Percentiles rank a stretch among this genome's conserved stretches.
phyloP scores from a whole-genome alignment of 2,888 invertebrate species.

The Eupithecia tripunctaria region DNA sequence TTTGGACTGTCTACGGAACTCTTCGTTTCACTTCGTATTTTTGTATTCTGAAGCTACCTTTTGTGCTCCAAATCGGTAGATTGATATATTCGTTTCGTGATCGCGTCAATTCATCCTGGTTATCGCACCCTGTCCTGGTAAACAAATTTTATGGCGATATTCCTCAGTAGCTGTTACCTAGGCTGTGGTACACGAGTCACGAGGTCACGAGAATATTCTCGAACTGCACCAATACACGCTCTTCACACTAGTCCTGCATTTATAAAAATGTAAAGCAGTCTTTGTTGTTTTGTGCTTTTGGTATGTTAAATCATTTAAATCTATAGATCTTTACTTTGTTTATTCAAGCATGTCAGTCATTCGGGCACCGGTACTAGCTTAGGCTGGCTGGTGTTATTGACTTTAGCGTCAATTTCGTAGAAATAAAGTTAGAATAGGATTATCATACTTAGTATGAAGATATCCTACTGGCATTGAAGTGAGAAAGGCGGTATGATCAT shows the following conservation, averaged over 20 bases:
- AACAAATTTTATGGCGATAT: constrained; percentile 73
- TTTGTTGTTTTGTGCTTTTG: constrained; percentile 24
- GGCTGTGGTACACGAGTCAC: constrained; percentile 62
- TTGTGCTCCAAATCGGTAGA: constrained; percentile 21
- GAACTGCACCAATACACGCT: constrained; percentile 70
- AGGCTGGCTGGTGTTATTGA: neutral
- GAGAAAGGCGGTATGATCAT: neutral
- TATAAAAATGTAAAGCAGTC: constrained; percentile 40
- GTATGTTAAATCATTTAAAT: constrained; percentile 34
- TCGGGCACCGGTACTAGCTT: constrained; percentile 4
- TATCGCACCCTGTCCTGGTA: constrained; percentile 57
- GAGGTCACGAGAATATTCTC: constrained; percentile 72
- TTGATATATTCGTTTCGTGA: constrained; percentile 52
- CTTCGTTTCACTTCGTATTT: neutral
- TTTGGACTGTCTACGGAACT: constrained; percentile 7
- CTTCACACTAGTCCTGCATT: constrained; percentile 59
- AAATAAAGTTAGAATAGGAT: neutral
- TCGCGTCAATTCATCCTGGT: constrained; percentile 58
- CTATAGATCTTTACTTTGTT: constrained; percentile 21
- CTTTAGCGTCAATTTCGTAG: neutral
- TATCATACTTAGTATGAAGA: neutral
- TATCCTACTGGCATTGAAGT: neutral
- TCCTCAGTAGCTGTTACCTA: constrained; percentile 56
- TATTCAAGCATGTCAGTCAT: constrained; percentile 25
- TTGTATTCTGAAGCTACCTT: constrained; percentile 8